Conservation (phyloP, 2,888 invertebrate genomes). For the Conops quadrifasciatus region DNA sequence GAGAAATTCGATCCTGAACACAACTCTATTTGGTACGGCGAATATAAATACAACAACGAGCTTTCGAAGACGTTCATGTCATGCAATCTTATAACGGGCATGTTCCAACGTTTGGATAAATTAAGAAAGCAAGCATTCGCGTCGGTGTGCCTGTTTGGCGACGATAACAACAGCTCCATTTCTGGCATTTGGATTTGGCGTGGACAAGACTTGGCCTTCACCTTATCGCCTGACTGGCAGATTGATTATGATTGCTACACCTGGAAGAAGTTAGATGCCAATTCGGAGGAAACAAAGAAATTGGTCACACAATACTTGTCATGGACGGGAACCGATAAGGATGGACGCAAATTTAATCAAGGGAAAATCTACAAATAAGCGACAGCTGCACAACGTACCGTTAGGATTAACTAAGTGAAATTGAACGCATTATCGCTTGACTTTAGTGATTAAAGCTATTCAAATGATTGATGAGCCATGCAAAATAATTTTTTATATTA, state of each 20-base stretch:
- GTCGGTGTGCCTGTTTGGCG: constrained; percentile 92
- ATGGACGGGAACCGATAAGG: constrained; percentile 86
- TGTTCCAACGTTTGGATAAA: constrained; percentile 98
- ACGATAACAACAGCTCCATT: constrained; percentile 90
- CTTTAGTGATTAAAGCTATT: neutral
- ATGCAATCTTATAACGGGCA: constrained; percentile 96
- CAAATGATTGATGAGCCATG: neutral
- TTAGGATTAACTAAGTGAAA: constrained; percentile 23
- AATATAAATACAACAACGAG: constrained; percentile 96
- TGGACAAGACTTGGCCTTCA: constrained; percentile 92
- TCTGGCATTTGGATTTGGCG: constrained; percentile 99
- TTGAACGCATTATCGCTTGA: constrained; percentile 9
- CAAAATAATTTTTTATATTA: constrained; percentile 26
- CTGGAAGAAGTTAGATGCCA: constrained; percentile 93
- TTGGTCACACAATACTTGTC: constrained; percentile 89
- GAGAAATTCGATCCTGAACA: constrained; percentile 95
- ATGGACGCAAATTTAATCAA: constrained; percentile 94
- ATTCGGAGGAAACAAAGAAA: constrained; percentile 81
- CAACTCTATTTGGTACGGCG: constrained; percentile 96
- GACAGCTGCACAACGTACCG: constrained; percentile 8
- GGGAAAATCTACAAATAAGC: constrained; percentile 98
- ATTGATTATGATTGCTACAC: constrained; percentile 95
- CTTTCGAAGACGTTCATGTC: constrained; percentile 95
- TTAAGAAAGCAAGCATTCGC: constrained; percentile 97
- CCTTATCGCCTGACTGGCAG: constrained; percentile 92